These are phyloP conservation scores for Tyto alba DNA, from an alignment of 2,113 vertebrate species.

Conservation along the genomic window DNA sequence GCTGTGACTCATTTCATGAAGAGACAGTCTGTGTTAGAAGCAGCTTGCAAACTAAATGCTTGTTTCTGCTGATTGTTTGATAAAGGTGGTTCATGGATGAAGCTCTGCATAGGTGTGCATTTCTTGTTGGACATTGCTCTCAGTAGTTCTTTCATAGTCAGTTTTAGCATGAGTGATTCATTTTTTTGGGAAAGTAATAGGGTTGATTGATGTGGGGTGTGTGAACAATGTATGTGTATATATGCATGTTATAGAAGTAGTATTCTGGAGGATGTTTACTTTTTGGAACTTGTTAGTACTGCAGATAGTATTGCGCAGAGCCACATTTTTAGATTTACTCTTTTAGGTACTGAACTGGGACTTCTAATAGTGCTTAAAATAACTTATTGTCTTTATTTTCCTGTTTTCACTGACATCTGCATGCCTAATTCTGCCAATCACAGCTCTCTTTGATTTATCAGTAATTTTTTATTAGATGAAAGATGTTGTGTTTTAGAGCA, in stretches of 20 bases:
- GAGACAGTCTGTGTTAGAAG: neutral
- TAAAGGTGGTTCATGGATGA: neutral
- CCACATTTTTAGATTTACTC: neutral
- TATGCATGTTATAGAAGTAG: neutral
- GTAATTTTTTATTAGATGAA: neutral
- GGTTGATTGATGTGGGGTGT: neutral
- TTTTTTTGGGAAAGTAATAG: neutral
- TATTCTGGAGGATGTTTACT: neutral
- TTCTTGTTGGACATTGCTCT: neutral
- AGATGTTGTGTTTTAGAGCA: neutral
- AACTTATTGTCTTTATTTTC: neutral
- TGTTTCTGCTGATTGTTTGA: neutral
- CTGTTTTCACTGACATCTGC: neutral
- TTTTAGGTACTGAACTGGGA: neutral
- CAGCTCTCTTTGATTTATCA: neutral
- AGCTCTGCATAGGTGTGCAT: neutral
- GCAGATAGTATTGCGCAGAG: neutral
- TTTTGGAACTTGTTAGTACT: neutral
- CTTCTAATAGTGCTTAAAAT: neutral
- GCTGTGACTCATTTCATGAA: neutral
- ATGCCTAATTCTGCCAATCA: neutral
- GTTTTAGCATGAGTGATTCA: rapidly evolving
- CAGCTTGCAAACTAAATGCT: neutral
- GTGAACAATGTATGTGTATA: neutral
- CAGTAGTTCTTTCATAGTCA: neutral